These are phyloP conservation scores for Cinclus cinclus DNA, from an alignment of 2,113 vertebrate species.

Conservation along the genomic window DNA sequence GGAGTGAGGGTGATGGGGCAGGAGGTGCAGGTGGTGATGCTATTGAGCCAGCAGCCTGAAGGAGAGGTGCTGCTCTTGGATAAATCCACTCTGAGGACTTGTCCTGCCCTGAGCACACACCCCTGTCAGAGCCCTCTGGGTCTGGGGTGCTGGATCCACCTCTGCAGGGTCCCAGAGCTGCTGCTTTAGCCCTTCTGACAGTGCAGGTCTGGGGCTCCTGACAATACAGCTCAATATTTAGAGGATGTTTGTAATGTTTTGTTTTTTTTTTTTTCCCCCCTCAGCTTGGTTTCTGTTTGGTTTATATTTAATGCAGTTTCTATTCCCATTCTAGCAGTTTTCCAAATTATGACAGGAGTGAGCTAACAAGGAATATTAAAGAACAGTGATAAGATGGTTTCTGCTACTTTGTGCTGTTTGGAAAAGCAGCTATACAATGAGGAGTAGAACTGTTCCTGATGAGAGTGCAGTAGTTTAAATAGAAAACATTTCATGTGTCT, in stretches of 20 bases:
- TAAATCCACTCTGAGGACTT: background rate
- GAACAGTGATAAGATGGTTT: background rate
- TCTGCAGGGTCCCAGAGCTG: rapidly evolving
- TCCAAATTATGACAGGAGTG: background rate
- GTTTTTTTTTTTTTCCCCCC: background rate
- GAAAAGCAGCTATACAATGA: background rate
- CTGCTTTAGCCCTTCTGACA: background rate
- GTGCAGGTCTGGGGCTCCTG: background rate
- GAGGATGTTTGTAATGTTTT: background rate
- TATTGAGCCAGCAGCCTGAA: background rate
- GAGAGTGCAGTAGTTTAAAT: background rate
- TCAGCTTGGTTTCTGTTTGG: background rate
- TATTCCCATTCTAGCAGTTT: background rate
- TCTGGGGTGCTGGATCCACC: rapidly evolving
- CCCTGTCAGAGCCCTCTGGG: background rate
- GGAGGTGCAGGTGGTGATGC: too few relatives aligned
- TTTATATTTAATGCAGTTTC: background rate
- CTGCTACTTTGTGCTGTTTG: background rate
- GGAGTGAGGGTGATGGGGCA: too few relatives aligned
- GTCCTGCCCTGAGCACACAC: rapidly evolving
- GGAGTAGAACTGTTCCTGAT: background rate
- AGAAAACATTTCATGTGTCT: background rate
- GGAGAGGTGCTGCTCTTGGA: background rate
- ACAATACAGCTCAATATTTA: too few relatives aligned
- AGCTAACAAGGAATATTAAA: background rate